Conservation (phyloP, 37 sponge, comb jelly and placozoan species). For the Eunapius fragilis region DNA sequence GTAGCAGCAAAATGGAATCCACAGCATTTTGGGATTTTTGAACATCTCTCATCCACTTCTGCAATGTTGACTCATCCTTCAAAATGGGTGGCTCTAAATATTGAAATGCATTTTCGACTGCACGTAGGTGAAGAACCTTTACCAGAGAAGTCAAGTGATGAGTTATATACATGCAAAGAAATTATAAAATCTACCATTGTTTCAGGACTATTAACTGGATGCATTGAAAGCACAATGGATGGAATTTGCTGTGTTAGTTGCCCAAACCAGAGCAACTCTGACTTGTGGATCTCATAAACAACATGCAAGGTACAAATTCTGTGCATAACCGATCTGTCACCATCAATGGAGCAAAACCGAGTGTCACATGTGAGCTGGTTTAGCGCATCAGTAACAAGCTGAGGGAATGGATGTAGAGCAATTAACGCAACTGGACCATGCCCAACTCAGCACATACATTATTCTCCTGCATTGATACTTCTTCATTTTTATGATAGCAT, state of each 20-base stretch:
- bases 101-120: slow-evolving; percentile 3
- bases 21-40: slow-evolving; percentile 29
- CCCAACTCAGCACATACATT: slow-evolving; percentile 23
- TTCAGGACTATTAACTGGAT: slow-evolving; percentile 4
- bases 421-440: background rate
- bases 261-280: slow-evolving; percentile 53
- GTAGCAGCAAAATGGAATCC: slow-evolving; percentile 11
- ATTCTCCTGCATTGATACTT: slow-evolving; percentile 24
- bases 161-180: background rate
- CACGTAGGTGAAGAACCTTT: slow-evolving; percentile 19
- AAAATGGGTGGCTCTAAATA: background rate
- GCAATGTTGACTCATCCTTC: slow-evolving; percentile 2
- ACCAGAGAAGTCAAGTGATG: background rate
- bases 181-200: slow-evolving; percentile 10
- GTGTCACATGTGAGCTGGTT: slow-evolving; percentile 4
- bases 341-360: slow-evolving; percentile 31
- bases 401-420: background rate
- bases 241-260: slow-evolving; percentile 43
- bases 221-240: slow-evolving; percentile 14
- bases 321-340: slow-evolving; percentile 3
- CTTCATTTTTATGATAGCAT: slow-evolving; percentile 21
- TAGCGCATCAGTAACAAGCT: slow-evolving; percentile 32
- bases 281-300: slow-evolving; percentile 15
- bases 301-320: slow-evolving; percentile 54
- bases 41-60: slow-evolving; percentile 9